These are phyloP conservation scores for Idaea dimidiata DNA, from an alignment of 2,888 invertebrate species.

Conservation along the genomic window DNA sequence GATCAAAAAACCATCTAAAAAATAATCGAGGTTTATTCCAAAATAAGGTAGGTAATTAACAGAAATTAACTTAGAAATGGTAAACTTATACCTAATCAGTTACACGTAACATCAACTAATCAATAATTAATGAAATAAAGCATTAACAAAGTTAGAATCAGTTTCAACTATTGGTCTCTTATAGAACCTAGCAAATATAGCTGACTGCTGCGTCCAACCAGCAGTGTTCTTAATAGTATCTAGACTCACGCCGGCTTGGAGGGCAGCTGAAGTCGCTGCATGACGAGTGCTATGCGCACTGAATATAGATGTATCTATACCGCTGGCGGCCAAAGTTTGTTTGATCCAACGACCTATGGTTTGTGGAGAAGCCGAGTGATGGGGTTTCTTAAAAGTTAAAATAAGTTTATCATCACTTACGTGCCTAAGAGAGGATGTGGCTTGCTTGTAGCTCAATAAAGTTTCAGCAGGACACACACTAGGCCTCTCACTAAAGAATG, in stretches of 20 bases:
- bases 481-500: conserved; percentile 17
- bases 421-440: conserved; percentile 12
- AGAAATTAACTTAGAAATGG: no score
- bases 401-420: conserved; percentile 9
- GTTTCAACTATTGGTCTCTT: neutral
- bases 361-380: conserved; percentile 14
- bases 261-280: conserved; percentile 26
- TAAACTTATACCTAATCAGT: no score
- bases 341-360: conserved; percentile 25
- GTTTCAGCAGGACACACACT: conserved; percentile 24
- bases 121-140: no score
- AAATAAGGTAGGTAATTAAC: no score
- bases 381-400: conserved; percentile 15
- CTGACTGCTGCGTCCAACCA: conserved; percentile 19
- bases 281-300: conserved; percentile 28
- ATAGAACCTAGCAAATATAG: conserved; percentile 20
- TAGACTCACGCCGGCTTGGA: conserved; percentile 9
- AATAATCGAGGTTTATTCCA: no score
- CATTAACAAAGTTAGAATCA: no score
- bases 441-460: conserved; percentile 15
- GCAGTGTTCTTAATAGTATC: conserved; percentile 20
- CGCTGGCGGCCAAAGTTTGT: conserved; percentile 11
- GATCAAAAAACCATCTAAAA: no score
- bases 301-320: conserved; percentile 18
- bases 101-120: no score